Evolutionary conservation across 1,140 invertebrate genomes (phyloP), one percentile per base, ranked within the genome.

Genomic region (Brachionus koreanus): DNA sequence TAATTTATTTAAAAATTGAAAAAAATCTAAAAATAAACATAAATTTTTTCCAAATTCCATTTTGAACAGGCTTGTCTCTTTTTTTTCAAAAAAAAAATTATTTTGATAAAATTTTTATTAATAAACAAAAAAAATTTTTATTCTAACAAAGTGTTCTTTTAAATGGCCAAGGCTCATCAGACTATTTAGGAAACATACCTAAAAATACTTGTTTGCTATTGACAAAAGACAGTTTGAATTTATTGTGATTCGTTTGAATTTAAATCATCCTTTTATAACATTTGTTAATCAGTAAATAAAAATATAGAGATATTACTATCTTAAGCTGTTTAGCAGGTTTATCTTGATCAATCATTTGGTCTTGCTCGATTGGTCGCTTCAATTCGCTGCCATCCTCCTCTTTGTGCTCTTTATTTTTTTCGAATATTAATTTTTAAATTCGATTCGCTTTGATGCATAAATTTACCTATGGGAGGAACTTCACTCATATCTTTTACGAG

Each of bases 51-150:
- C 13, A 37, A 65, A 65, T 65, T 65, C 63, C 25, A 35, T 9
- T 10, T 33, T 37, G 13, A 65, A 35, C 9, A 65, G 63, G 63
- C 25, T 65, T 65, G 63, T 35, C 49, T 57, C 19, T 19, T 3
- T 3, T 2, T 29, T 29, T 29, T 19, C 9, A 57, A 52, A 57
- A 42, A 57, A n/a, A 19, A 19, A 19, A 23, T 19, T 65, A 5
- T 57, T 65, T 65, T 65, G 29, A 65, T 65, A 37, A 65, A 65
- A 65, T 65, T 65, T 65, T 65, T 65, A 65, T 65, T 65, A 33
- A 65, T 65, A 65, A 65, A 65, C 33, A 33, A 65, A 65, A 65
- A n/a, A 13, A 33, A 33, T 33, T 65, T 33, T 35, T 10, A 65
- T 13, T 65, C 23, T 19, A 19, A 57, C 16, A 57, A 5, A 57